Conservation (phyloP, 2,797 vertebrate species). For the Sebastes jordani region DNA sequence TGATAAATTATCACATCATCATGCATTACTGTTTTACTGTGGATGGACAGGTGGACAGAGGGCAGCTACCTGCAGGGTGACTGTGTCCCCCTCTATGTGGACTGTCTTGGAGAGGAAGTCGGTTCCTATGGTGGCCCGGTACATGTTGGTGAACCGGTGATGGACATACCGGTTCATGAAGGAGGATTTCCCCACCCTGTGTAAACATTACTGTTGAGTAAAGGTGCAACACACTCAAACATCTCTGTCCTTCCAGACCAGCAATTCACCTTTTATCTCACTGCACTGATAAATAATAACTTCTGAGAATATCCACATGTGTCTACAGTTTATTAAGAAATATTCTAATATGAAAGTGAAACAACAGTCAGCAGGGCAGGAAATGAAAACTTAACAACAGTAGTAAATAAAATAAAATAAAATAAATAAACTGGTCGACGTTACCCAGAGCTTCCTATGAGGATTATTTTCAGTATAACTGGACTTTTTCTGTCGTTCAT, state of each 20-base stretch:
- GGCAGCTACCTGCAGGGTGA: slow-evolving; percentile 67
- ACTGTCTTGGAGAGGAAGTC: slow-evolving; percentile 79
- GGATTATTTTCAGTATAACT: slow-evolving; percentile 68
- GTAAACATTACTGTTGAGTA: slow-evolving; percentile 3
- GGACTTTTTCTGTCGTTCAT: slow-evolving; percentile 47
- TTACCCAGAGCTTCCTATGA: slow-evolving; percentile 79
- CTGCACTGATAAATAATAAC: no score
- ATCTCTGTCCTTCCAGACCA: not conserved
- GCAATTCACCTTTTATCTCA: not conserved
- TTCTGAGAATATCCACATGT: not conserved
- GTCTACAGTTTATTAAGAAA: not conserved
- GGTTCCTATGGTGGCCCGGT: slow-evolving; percentile 74
- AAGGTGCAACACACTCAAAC: not conserved
- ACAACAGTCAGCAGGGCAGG: not conserved
- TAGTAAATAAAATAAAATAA: not conserved
- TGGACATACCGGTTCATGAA: slow-evolving; percentile 80
- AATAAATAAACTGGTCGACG: rapidly evolving
- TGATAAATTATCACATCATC: no score
- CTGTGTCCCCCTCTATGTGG: slow-evolving; percentile 42
- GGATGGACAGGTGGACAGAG: not conserved
- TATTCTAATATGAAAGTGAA: slow-evolving; percentile 38
- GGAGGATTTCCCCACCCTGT: slow-evolving; percentile 80
- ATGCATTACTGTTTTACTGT: not conserved
- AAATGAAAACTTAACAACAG: not conserved
- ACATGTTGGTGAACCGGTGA: slow-evolving; percentile 74